These are phyloP conservation scores for Turritopsis rubra DNA, from an alignment of 30 jellyfish, hydroid and myxozoan species.

Conservation along the genomic window DNA sequence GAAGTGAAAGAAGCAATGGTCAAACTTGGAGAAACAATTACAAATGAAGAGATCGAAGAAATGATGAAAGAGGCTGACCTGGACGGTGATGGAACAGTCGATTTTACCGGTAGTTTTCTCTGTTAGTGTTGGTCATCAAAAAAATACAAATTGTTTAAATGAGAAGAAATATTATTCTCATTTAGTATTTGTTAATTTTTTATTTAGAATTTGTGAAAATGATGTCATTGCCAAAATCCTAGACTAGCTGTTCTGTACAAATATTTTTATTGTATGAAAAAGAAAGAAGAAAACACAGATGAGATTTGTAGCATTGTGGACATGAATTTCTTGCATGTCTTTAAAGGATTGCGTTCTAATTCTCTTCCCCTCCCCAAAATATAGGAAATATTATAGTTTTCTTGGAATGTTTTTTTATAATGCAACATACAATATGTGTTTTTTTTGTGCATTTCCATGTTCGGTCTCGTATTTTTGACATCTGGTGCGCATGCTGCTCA, in stretches of 20 bases:
- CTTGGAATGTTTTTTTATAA: too few relatives aligned
- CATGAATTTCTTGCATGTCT: too few relatives aligned
- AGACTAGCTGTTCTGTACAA: neutral
- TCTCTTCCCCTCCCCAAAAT: too few relatives aligned
- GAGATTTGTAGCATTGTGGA: too few relatives aligned
- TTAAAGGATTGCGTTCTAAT: too few relatives aligned
- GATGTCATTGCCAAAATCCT: neutral
- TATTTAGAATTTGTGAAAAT: conserved; percentile 1
- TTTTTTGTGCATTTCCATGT: too few relatives aligned
- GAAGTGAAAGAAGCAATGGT: conserved; percentile 52
- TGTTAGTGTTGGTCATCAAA: neutral
- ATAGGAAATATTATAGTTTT: too few relatives aligned
- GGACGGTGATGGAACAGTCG: conserved; percentile 71
- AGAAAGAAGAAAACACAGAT: too few relatives aligned
- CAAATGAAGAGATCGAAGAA: conserved; percentile 52
- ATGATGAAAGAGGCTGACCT: conserved; percentile 61
- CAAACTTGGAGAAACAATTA: conserved; percentile 44
- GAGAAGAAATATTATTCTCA: too few relatives aligned
- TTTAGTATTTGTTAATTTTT: too few relatives aligned
- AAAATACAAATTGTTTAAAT: neutral
- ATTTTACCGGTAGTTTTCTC: conserved; percentile 35
- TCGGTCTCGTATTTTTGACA: neutral
- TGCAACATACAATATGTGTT: too few relatives aligned
- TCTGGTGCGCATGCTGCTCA: neutral
- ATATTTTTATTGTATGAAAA: too few relatives aligned